A percentile compares a stretch with the other conserved stretches of the same genome.
phyloP scores from a whole-genome alignment of 1,140 invertebrate genomes.

The Bicyclus anynana region DNA sequence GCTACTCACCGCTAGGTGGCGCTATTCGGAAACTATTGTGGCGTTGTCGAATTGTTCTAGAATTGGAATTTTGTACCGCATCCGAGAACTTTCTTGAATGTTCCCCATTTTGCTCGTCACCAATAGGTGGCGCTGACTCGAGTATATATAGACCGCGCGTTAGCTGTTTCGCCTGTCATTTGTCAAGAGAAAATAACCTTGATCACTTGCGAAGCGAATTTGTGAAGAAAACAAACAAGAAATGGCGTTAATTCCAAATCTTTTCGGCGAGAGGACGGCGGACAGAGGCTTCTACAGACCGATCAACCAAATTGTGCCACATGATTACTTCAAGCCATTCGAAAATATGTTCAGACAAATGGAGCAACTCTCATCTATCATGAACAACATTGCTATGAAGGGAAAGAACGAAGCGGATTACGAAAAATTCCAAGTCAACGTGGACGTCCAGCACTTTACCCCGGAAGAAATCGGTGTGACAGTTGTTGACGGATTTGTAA shows the following conservation, averaged over 20 bases:
- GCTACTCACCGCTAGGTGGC: slow-evolving; percentile 45
- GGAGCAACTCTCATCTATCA: slow-evolving; percentile 43
- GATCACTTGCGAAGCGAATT: slow-evolving; percentile 17
- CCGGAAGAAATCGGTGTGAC: slow-evolving; percentile 91
- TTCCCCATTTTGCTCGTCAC: slow-evolving; percentile 25
- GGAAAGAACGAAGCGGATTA: slow-evolving; percentile 41
- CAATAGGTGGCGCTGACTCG: slow-evolving; percentile 44
- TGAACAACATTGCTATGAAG: slow-evolving; percentile 44
- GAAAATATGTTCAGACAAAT: slow-evolving; percentile 34
- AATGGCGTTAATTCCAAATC: slow-evolving; percentile 55
- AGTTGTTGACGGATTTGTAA: slow-evolving; percentile 82
- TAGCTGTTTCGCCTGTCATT: slow-evolving; percentile 20
- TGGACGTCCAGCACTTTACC: slow-evolving; percentile 92
- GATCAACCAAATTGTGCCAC: slow-evolving; percentile 34
- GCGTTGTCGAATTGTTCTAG: slow-evolving; percentile 20
- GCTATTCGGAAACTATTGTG: slow-evolving; percentile 6
- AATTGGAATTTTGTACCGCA: slow-evolving; percentile 8
- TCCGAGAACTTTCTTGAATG: slow-evolving; percentile 33
- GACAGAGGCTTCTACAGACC: slow-evolving; percentile 41
- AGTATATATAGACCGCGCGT: slow-evolving; percentile 43
- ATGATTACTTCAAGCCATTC: slow-evolving; percentile 38
- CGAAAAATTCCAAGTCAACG: slow-evolving; percentile 81
- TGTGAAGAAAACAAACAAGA: slow-evolving; percentile 22
- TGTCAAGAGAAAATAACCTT: neutral
- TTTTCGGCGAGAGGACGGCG: slow-evolving; percentile 46